Conservation (phyloP, 2,888 invertebrate species). For the Amphipoea lucens region DNA sequence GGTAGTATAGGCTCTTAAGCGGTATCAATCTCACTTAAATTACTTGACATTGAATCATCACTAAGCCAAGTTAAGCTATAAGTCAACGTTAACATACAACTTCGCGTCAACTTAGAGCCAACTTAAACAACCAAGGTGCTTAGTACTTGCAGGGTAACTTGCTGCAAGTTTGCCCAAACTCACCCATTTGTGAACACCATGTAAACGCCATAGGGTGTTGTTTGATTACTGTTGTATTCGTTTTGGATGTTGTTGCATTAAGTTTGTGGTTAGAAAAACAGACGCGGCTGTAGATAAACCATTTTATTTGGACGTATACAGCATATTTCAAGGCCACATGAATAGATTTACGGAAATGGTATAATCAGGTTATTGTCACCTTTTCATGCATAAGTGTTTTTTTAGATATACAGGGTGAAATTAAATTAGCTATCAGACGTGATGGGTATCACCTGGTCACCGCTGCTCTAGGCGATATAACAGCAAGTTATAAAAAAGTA, state of each 20-base stretch:
- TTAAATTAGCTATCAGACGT: no score
- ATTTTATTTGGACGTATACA: no score
- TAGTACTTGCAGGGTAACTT: slow-evolving; percentile 15
- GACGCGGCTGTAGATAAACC: no score
- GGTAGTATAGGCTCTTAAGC: no score
- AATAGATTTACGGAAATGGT: no score
- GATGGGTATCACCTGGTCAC: no score
- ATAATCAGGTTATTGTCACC: no score
- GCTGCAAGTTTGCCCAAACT: slow-evolving; percentile 33
- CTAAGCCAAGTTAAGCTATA: slow-evolving; percentile 2
- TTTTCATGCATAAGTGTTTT: no score
- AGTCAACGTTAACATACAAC: slow-evolving; percentile 10
- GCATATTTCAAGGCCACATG: no score
- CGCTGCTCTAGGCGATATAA: neutral
- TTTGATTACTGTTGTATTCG: slow-evolving; percentile 8
- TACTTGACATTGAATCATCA: slow-evolving; percentile 11
- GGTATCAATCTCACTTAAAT: slow-evolving; percentile 14
- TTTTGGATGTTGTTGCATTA: slow-evolving; percentile 5
- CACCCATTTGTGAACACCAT: slow-evolving; percentile 34
- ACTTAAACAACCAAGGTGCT: slow-evolving; percentile 31
- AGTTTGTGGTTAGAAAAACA: neutral
- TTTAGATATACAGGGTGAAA: no score
- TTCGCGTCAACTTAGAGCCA: slow-evolving; percentile 29
- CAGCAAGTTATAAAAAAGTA: neutral
- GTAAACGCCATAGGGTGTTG: slow-evolving; percentile 31